Evolutionary conservation across 2,888 invertebrate genomes (phyloP).

Genomic region (Spilarctia lutea): DNA sequence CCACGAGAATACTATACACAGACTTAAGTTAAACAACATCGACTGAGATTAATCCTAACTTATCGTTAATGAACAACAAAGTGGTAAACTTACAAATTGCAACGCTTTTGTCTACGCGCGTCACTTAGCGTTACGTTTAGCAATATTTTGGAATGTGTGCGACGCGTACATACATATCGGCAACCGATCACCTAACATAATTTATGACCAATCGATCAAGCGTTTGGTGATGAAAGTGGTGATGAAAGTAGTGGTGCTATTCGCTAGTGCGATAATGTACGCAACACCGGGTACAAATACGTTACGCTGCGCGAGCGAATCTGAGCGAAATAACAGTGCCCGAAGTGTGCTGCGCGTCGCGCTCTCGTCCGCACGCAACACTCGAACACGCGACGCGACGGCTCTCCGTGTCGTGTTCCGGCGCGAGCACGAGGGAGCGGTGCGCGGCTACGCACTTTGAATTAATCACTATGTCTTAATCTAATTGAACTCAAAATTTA

Average conservation of each 20-base stretch:
- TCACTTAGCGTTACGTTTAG: slow-evolving; percentile 73
- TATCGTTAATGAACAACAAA: slow-evolving; percentile 86
- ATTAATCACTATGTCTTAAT: slow-evolving; percentile 65
- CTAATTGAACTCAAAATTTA: slow-evolving; percentile 82
- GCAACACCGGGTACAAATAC: slow-evolving; percentile 45
- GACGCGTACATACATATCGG: slow-evolving; percentile 68
- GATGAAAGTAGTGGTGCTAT: slow-evolving; percentile 42
- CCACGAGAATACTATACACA: slow-evolving; percentile 83
- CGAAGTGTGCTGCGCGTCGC: slow-evolving; percentile 49
- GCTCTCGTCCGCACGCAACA: slow-evolving; percentile 28
- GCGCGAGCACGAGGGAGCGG: slow-evolving; percentile 30
- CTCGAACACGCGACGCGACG: slow-evolving; percentile 20
- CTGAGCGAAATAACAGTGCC: slow-evolving; percentile 80
- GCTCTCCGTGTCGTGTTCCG: slow-evolving; percentile 22
- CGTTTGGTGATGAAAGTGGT: slow-evolving; percentile 51
- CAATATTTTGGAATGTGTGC: slow-evolving; percentile 85
- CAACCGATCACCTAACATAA: slow-evolving; percentile 56
- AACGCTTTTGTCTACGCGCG: slow-evolving; percentile 73
- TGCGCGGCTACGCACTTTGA: slow-evolving; percentile 54
- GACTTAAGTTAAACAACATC: slow-evolving; percentile 82
- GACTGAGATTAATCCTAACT: slow-evolving; percentile 85
- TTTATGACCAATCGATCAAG: slow-evolving; percentile 52
- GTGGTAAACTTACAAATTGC: slow-evolving; percentile 83
- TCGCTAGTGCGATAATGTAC: slow-evolving; percentile 30
- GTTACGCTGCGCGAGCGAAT: slow-evolving; percentile 71